A percentile compares a stretch with the other conserved stretches of the same genome.
Evolutionary conservation across 2,113 vertebrate species (phyloP).

Genomic region (Mirza zaza): DNA sequence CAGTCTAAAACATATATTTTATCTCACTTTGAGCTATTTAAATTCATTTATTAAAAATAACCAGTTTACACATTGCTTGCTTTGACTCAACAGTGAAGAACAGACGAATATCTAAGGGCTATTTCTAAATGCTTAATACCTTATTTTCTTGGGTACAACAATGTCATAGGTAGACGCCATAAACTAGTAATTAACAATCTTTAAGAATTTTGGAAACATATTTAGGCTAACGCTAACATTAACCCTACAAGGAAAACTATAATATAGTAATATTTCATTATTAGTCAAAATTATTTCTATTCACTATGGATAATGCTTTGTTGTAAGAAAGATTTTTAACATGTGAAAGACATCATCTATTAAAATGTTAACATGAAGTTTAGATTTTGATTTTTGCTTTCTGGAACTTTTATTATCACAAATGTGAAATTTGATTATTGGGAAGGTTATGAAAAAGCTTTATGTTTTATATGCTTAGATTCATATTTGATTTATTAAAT

Average conservation of each 20-base stretch:
- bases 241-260: neutral
- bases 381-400: slow-evolving; percentile 14
- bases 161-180: neutral
- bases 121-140: neutral
- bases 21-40: neutral
- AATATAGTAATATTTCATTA: neutral
- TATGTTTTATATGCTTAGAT: neutral
- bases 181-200: neutral
- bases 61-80: neutral
- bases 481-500: neutral
- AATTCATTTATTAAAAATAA: slow-evolving; percentile 33
- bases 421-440: neutral
- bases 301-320: slow-evolving; percentile 1
- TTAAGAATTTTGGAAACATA: neutral
- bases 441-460: slow-evolving; percentile 9
- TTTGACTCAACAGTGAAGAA: neutral
- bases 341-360: neutral
- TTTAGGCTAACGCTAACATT: neutral
- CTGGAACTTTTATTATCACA: neutral
- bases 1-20: neutral
- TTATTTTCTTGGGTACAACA: neutral
- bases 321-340: slow-evolving; percentile 8
- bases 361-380: neutral
- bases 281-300: slow-evolving; percentile 11
- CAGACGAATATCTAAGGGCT: neutral